Conservation (phyloP, 1,140 invertebrate genomes). For the Frieseomelitta varia region DNA sequence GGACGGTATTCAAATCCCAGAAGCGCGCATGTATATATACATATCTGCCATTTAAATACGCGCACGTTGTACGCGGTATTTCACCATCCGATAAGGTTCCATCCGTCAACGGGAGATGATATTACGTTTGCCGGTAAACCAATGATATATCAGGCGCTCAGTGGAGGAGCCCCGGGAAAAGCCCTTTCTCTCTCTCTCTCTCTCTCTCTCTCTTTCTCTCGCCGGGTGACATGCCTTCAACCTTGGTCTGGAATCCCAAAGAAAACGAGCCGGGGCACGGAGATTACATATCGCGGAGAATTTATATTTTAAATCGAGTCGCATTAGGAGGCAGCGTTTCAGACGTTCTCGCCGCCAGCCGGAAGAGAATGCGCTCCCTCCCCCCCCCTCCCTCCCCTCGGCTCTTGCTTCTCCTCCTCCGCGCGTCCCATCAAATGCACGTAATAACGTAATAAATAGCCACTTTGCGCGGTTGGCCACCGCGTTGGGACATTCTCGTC, state of each 20-base stretch:
- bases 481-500: slow-evolving; percentile 73
- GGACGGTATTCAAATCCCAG: background rate
- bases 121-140: slow-evolving; percentile 52
- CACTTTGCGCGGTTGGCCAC: slow-evolving; percentile 74
- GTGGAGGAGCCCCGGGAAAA: slow-evolving; percentile 33
- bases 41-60: slow-evolving; percentile 23
- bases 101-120: slow-evolving; percentile 45
- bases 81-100: slow-evolving; percentile 41
- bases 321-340: slow-evolving; percentile 70
- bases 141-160: slow-evolving; percentile 44
- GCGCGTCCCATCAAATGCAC: slow-evolving; percentile 74
- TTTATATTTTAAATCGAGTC: slow-evolving; percentile 80
- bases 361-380: slow-evolving; percentile 51
- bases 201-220: too few species aligned
- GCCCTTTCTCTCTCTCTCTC: background rate
- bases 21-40: background rate
- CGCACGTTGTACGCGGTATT: slow-evolving; percentile 5
- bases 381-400: slow-evolving; percentile 51
- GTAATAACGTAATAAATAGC: slow-evolving; percentile 80
- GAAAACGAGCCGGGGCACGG: slow-evolving; percentile 53
- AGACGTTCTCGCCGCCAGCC: slow-evolving; percentile 58
- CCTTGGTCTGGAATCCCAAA: slow-evolving; percentile 57
- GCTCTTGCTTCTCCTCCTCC: slow-evolving; percentile 55
- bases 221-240: slow-evolving; percentile 27
- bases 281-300: slow-evolving; percentile 76